phyloP scores from a whole-genome alignment of 2,113 vertebrate species.

The Gymnarchus niloticus region DNA sequence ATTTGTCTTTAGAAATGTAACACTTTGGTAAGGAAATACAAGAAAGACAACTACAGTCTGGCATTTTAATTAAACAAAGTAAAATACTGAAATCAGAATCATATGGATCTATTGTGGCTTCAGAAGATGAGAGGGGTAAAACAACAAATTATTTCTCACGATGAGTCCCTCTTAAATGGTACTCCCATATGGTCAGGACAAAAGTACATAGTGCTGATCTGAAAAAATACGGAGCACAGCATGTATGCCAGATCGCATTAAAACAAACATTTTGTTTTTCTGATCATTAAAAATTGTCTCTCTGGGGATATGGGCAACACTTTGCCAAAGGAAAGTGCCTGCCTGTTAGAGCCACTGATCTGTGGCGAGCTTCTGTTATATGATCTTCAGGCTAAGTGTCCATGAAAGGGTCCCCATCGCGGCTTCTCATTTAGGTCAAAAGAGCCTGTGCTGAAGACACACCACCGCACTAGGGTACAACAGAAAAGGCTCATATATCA shows the following conservation, averaged over 20 bases:
- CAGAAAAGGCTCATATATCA: not conserved
- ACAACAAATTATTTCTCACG: no score
- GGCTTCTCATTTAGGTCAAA: not conserved
- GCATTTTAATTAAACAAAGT: not conserved
- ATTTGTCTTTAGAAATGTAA: not conserved
- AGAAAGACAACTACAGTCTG: not conserved
- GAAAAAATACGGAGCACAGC: not conserved
- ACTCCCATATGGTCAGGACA: not conserved
- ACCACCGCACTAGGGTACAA: not conserved
- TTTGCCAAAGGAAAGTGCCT: not conserved
- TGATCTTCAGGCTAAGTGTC: not conserved
- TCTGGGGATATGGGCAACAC: not conserved
- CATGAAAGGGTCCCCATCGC: not conserved
- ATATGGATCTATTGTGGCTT: no score
- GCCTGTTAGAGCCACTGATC: not conserved
- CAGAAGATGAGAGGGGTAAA: no score
- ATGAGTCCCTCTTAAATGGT: no score
- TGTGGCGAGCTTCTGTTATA: not conserved
- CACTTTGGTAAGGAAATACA: not conserved
- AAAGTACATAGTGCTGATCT: not conserved
- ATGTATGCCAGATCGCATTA: not conserved
- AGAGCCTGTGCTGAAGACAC: not conserved
- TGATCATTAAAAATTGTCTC: not conserved
- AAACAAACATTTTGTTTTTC: not conserved
- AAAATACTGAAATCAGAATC: no score